Evolutionary conservation across 1,140 invertebrate genomes (phyloP).

Genomic region (Lanistes nyassanus): DNA sequence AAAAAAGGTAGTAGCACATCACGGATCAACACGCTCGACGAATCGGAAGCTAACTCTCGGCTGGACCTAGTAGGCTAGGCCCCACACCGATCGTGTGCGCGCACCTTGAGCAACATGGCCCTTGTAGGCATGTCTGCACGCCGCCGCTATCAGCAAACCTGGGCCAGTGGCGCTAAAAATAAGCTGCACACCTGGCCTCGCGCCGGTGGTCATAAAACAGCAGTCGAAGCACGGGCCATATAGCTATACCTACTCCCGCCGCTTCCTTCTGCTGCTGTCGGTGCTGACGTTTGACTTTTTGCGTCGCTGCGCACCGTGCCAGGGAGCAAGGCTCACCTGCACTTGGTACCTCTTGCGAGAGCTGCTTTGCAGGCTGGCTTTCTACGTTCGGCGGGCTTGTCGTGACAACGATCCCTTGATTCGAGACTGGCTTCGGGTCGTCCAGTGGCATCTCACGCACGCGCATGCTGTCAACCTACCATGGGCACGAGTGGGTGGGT

Average conservation of each 20-base stretch:
- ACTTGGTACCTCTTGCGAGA: background rate
- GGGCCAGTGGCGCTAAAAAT: conserved; percentile 4
- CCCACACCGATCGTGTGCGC: too few relatives aligned
- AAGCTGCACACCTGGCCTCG: conserved; percentile 6
- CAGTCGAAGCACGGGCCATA: background rate
- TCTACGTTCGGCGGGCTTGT: too few relatives aligned
- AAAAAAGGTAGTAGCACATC: too few relatives aligned
- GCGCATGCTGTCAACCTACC: too few relatives aligned
- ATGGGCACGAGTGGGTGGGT: too few relatives aligned
- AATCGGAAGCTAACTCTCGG: too few relatives aligned
- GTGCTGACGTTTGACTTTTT: background rate
- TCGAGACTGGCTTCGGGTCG: too few relatives aligned
- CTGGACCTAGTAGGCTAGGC: too few relatives aligned
- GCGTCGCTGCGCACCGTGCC: conserved; percentile 10
- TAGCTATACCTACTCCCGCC: background rate
- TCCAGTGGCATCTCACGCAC: too few relatives aligned
- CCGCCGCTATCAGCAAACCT: conserved; percentile 11
- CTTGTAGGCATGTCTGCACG: conserved; percentile 1
- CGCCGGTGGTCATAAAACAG: conserved; percentile 9
- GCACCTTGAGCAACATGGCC: too few relatives aligned
- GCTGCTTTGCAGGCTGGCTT: background rate
- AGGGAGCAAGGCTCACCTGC: background rate
- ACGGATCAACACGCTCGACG: too few relatives aligned
- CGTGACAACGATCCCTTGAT: too few relatives aligned
- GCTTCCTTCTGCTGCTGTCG: background rate